These are phyloP conservation scores for Cephus pygmeus DNA, from an alignment of 2,888 invertebrate genomes.

Conservation along the genomic window DNA sequence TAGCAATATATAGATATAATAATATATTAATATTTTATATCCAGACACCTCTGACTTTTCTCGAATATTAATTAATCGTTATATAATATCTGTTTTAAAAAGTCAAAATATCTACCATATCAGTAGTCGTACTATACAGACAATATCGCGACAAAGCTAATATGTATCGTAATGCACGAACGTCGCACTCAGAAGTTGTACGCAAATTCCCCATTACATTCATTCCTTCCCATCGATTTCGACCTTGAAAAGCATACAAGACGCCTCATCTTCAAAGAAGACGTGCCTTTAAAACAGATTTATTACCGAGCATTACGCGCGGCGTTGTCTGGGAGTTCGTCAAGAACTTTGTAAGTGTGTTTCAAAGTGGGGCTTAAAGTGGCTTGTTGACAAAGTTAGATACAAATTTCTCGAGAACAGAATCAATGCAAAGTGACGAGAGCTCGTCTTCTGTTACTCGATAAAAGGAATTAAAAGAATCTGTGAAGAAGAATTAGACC, in stretches of 20 bases:
- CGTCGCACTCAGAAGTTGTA: background rate
- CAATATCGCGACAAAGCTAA: conserved; percentile 10
- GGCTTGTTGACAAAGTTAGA: background rate
- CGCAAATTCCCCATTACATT: background rate
- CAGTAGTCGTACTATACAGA: conserved; percentile 42
- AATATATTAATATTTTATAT: conserved; percentile 42
- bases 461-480: background rate
- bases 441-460: background rate
- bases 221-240: background rate
- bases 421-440: background rate
- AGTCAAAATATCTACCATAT: conserved; percentile 38
- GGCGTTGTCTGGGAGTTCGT: background rate
- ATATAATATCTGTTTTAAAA: conserved; percentile 32
- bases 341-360: background rate
- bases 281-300: background rate
- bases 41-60: conserved; percentile 47
- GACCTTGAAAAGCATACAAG: background rate
- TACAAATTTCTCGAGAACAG: background rate
- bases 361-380: background rate
- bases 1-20: conserved; percentile 32
- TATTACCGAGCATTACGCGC: background rate
- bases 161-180: background rate
- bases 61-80: conserved; percentile 32
- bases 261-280: background rate
- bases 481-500: background rate